Evolutionary conservation across 2,113 vertebrate species (phyloP), one percentile per base, ranked within the genome.

Genomic region (Heloderma charlesbogerti): DNA sequence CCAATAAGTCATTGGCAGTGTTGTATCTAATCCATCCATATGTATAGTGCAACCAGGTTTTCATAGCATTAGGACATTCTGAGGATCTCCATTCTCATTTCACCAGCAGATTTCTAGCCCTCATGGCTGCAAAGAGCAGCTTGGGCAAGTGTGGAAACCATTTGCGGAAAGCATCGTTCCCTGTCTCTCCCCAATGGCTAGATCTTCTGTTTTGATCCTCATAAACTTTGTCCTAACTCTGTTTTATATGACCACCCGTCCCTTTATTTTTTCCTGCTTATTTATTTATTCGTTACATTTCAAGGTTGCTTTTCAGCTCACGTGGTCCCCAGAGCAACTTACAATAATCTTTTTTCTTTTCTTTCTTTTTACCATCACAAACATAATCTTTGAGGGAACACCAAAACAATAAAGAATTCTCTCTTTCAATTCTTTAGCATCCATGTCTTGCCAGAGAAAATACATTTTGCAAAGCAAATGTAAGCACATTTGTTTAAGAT

Each of bases 31-130:
- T 57, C 67, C 48, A 74, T 60, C 10, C 63, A 57, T 40, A 81
- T 84, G 22, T 37, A 69, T n/a, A 78, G 12, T 3, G 22, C 20
- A n/a, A 29, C 40, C 54, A 90, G 25, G 43, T 54, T 67, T 67
- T 27, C 60, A 86, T 16, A 67, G 4, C 43, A n/a, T 51, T 78
- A 27, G 15, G 34, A 45, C 72, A 78, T 72, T 71, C 78, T 71
- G 43, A 54, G n/a, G 88, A 40, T 66, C 43, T 85, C 31, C 29
- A 13, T 5, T 85, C 78, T 77, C 22, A 77, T 67, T 67, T 48
- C 88, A 89, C 9, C 75, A 89, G 43, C 40, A 84, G 54, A 34
- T 69, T 86, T 78, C 72, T 69, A 84, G 57, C 40, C 43, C 72
- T 67, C 57, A 31, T 51, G 34, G 60, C 20, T 84, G 7, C 81